Evolutionary conservation across 2,797 vertebrate species (phyloP), one percentile per base, ranked within the genome.

Genomic region (Neosilurus hyrtlii): DNA sequence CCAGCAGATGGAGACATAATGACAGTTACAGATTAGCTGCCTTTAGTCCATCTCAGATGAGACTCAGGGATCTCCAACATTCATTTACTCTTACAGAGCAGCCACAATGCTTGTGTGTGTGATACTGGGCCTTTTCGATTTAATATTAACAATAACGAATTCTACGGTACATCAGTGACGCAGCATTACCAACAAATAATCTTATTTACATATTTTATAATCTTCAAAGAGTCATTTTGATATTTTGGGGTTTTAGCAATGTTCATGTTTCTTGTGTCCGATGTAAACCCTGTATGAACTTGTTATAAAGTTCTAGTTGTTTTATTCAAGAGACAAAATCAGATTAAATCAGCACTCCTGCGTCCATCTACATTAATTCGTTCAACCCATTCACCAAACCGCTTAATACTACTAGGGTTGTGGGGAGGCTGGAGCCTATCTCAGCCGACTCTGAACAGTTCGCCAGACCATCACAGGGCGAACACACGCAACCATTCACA

Each of bases 1-100:
- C 76, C 82, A 73, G 67, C 68, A 79, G 82, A 62, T 56, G 82
- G 82, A 9, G 59, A 3, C 9, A 43, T 73, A 73, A 49, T 30
- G 20, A 54, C 49, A 62, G 24, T 15, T 56, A 57, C 16, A 37
- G n/a, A 24, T 51, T 52, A 10, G 20, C 68, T 30, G n/a, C 24
- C 16, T 24, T 16, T 15, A 62, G 5, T n/a, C 59, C 20, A 15
- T 43, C 22, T 14, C 24, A 2, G 9, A 18, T 62, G 37, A 49
- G 11, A 26, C 1, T 2, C 9, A 51, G 24, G 54, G 9, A 70
- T 80, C 54, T 37, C 65, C 30, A 9, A 9, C 54, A n/a, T 43
- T 43, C 35, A 51, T 73, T 35, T 30, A 73, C 16, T 62, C 67
- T 71, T 54, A 72, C 56, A 26, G 12, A 59, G 18, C 22, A 59